Base-by-base conservation (phyloP, 1,140 invertebrate genomes). In the Theocolax elegans region DNA sequence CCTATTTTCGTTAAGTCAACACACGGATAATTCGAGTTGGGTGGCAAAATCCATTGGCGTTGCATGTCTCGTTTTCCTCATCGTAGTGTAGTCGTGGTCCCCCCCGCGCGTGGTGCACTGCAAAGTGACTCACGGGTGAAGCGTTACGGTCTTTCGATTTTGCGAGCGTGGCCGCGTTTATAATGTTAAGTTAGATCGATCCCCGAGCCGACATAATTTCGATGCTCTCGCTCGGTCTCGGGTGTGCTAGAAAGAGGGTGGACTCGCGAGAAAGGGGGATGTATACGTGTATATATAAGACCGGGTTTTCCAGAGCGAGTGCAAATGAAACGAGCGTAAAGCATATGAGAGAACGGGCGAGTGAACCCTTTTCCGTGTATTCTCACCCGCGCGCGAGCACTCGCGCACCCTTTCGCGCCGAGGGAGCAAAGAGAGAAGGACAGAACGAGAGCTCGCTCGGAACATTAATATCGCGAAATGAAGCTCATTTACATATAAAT, bases 401-500 rank as follows among this genome's bases (percentile, higher is more conserved):
- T 17, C 21, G 40, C 31, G 76, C 80, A 81, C 82, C 81, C 82
- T 81, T 83, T 83, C 76, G 76, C 75, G 77, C 74, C 63, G 56
- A 10, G 49, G 21, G 51, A 7, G 64, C 35, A n/a, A n/a, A n/a
- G 46, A 19, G 35, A 6, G 42, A 27, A 23, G 42, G 56, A 27
- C 44, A 49, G 54, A 27, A 31, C 15, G 85, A 83, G 85, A 87
- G 87, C 78, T 81, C 76, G 80, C 83, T 77, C 80, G 87, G 89
- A 89, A 91, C 91, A 92, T 92, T 92, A 92, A 92, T 92, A 92
- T 92, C 90, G 90, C 89, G 90, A 92, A 92, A 92, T 92, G 91
- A 92, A 92, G 90, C 91, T 92, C 91, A 92, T 92, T 92, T 92
- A 89, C 91, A 92, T 92, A 92, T 92, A 92, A 92, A 92, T 92